Percentiles rank a stretch among this genome's conserved stretches.
phyloP scores from a whole-genome alignment of 2,888 invertebrate genomes.

The Melanostoma mellinum region DNA sequence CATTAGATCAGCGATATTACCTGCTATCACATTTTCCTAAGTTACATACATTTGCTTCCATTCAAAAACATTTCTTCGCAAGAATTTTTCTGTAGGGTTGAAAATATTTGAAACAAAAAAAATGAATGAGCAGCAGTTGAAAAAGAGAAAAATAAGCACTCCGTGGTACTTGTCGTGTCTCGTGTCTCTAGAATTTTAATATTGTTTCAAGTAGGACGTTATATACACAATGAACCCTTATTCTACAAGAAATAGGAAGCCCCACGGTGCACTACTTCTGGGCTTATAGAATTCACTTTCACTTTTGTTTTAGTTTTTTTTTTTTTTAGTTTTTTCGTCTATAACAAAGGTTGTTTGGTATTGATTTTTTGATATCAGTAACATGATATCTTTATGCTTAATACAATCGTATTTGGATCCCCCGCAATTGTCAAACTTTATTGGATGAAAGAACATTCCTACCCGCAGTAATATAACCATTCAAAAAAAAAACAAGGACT shows the following conservation, averaged over 20 bases:
- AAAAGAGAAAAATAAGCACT: too few relatives aligned
- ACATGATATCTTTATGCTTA: conserved; percentile 10
- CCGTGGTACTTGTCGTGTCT: too few relatives aligned
- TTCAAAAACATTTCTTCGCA: too few relatives aligned
- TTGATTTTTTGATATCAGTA: background rate
- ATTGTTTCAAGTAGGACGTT: background rate
- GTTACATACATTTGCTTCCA: too few relatives aligned
- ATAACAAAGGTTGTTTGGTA: background rate
- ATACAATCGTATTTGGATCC: background rate
- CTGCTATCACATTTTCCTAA: too few relatives aligned
- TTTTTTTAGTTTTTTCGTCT: background rate
- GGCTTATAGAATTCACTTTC: background rate
- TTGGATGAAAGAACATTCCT: background rate
- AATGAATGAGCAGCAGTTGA: too few relatives aligned
- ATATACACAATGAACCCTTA: background rate
- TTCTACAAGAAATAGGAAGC: conserved; percentile 4
- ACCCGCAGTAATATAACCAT: conserved; percentile 16
- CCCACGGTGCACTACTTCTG: conserved; percentile 17
- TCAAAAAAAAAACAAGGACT: background rate
- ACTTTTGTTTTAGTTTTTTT: background rate
- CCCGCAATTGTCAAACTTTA: background rate
- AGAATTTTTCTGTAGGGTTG: too few relatives aligned
- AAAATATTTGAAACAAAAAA: too few relatives aligned
- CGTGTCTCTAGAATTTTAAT: too few relatives aligned
- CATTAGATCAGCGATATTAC: too few relatives aligned